Percentiles rank a stretch among this genome's conserved stretches.
Conservation (phyloP, 2,113 vertebrate species). For the Scopus umbretta region DNA sequence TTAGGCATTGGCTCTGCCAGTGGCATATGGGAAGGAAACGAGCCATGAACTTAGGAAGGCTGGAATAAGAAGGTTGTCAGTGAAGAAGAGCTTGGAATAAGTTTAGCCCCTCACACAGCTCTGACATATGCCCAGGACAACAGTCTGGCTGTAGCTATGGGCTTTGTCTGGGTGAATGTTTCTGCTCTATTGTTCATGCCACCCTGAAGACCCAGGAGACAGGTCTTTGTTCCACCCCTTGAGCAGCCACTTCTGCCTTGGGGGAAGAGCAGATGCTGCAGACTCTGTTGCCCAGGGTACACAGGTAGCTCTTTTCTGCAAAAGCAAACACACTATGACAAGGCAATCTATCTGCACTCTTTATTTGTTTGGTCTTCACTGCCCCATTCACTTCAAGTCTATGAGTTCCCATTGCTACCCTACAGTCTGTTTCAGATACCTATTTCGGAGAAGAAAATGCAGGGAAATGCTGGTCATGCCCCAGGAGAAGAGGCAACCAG, state of each 20-base stretch:
- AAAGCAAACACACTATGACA: background rate
- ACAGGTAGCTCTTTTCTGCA: background rate
- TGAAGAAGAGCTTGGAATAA: background rate
- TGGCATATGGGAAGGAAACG: background rate
- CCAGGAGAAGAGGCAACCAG: background rate
- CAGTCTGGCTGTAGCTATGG: background rate
- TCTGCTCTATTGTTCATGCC: background rate
- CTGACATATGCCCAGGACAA: background rate
- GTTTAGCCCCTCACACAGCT: background rate
- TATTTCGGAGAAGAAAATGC: background rate
- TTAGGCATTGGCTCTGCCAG: background rate
- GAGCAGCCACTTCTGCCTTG: background rate
- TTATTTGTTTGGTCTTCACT: background rate
- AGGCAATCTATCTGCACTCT: background rate
- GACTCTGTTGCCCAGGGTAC: too few relatives aligned
- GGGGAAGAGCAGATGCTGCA: background rate
- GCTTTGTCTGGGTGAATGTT: background rate
- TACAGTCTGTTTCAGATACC: background rate
- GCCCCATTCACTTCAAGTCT: background rate
- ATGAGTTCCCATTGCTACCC: background rate
- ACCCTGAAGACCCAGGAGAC: background rate
- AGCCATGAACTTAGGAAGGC: background rate
- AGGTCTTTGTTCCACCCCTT: background rate
- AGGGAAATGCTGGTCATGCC: background rate
- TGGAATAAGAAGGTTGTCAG: background rate